phyloP scores from a whole-genome alignment of 2,888 invertebrate species.

The Bibio marci region DNA sequence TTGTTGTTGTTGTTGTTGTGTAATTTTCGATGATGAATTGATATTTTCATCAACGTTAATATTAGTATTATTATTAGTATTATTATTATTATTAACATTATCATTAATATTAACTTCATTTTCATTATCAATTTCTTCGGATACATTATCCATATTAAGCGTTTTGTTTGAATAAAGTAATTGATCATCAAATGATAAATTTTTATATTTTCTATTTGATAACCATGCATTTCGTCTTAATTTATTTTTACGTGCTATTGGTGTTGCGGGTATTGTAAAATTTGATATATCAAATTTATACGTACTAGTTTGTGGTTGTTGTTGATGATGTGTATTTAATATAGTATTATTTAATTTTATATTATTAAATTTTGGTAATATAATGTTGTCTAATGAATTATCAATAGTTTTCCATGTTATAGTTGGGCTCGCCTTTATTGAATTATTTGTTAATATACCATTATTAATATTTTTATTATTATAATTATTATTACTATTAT shows the following conservation, averaged over 20 bases:
- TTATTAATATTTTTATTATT: no score
- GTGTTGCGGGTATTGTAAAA: constrained; percentile 33
- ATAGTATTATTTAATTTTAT: no score
- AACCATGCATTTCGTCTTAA: constrained; percentile 37
- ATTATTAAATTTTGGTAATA: background rate
- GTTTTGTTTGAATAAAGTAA: no score
- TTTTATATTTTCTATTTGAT: constrained; percentile 19
- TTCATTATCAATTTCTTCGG: no score
- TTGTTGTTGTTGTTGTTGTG: constrained; percentile 4
- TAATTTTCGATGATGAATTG: background rate
- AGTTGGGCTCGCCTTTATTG: no score
- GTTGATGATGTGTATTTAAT: background rate
- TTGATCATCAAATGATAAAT: background rate
- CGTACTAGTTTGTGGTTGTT: background rate
- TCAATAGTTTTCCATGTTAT: background rate
- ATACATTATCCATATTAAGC: background rate
- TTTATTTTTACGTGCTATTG: constrained; percentile 37
- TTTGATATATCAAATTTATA: constrained; percentile 34
- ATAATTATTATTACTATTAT: no score
- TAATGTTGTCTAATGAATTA: background rate
- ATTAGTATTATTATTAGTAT: background rate
- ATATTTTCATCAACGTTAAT: background rate
- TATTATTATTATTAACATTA: background rate
- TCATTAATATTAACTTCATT: background rate
- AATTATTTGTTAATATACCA: no score